Percentiles rank a stretch among this genome's conserved stretches.
These are phyloP conservation scores for Etheostoma nigrum DNA, from an alignment of 2,797 vertebrate genomes.

Conservation along the genomic window DNA sequence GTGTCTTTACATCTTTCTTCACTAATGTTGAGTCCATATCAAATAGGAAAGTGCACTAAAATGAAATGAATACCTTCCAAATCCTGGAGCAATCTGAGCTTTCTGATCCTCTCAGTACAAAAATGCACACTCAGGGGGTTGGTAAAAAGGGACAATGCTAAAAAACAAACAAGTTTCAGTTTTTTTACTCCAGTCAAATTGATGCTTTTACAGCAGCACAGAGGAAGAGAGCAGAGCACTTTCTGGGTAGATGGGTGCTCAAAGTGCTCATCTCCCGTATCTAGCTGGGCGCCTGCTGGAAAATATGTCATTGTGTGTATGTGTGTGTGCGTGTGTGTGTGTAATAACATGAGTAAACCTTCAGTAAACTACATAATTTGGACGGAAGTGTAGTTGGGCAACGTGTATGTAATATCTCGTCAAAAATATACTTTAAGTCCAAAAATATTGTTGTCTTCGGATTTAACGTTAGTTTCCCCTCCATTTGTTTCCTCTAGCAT, in stretches of 20 bases:
- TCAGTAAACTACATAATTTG: background rate
- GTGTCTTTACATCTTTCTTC: background rate
- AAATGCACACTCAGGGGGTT: background rate
- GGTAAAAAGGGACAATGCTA: background rate
- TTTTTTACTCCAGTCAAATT: constrained; percentile 15
- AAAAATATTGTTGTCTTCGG: background rate
- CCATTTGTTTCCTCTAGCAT: background rate
- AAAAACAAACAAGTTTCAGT: background rate
- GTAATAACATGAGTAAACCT: background rate
- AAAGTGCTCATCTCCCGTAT: background rate
- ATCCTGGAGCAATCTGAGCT: constrained; percentile 16
- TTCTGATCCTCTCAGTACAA: constrained; percentile 11
- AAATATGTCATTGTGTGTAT: constrained; percentile 21
- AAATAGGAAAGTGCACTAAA: constrained; percentile 4
- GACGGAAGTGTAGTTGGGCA: background rate
- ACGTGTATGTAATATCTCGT: background rate
- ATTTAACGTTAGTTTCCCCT: background rate
- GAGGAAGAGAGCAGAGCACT: background rate
- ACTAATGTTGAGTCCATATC: background rate
- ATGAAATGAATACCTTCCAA: background rate
- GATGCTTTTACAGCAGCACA: constrained; percentile 42
- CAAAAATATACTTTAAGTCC: background rate
- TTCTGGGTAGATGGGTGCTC: constrained; percentile 11
- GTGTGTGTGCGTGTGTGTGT: background rate
- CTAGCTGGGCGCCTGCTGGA: constrained; percentile 26